These are phyloP conservation scores for Vandiemenella viatica DNA, from an alignment of 2,888 invertebrate genomes.

Conservation along the genomic window DNA sequence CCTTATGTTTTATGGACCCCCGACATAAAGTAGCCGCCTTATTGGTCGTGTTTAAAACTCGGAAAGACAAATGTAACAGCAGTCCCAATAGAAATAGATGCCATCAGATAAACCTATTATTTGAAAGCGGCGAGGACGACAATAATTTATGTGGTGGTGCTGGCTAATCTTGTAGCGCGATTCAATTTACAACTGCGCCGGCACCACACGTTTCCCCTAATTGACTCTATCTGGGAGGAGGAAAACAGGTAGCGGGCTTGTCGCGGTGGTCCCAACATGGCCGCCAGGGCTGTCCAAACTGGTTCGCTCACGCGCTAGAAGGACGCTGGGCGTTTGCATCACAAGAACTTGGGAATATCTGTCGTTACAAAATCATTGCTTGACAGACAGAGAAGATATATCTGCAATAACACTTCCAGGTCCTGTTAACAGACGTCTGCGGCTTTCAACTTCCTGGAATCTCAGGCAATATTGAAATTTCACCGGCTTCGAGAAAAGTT, in stretches of 20 bases:
- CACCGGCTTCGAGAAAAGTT: too few species aligned
- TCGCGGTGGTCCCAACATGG: neutral
- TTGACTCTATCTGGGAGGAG: constrained; percentile 9
- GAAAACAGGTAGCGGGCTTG: neutral
- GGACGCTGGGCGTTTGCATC: too few species aligned
- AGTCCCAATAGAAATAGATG: neutral
- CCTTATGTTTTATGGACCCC: neutral
- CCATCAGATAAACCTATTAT: neutral
- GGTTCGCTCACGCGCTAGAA: too few species aligned
- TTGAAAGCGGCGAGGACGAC: neutral
- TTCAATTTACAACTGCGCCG: constrained; percentile 11
- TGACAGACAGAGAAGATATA: too few species aligned
- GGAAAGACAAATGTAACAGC: neutral
- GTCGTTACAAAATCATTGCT: too few species aligned
- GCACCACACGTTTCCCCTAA: constrained; percentile 10
- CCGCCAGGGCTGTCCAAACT: neutral
- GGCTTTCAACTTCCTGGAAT: too few species aligned
- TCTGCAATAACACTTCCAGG: too few species aligned
- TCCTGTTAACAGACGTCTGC: too few species aligned
- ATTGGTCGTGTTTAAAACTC: neutral
- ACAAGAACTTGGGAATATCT: too few species aligned
- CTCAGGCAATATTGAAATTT: too few species aligned
- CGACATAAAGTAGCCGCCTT: neutral
- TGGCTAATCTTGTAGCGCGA: constrained; percentile 9
- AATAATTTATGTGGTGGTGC: neutral